Percentiles rank a stretch among this genome's conserved stretches.
phyloP scores from a whole-genome alignment of 2,113 vertebrate species.

The Oreochromis spilurus region DNA sequence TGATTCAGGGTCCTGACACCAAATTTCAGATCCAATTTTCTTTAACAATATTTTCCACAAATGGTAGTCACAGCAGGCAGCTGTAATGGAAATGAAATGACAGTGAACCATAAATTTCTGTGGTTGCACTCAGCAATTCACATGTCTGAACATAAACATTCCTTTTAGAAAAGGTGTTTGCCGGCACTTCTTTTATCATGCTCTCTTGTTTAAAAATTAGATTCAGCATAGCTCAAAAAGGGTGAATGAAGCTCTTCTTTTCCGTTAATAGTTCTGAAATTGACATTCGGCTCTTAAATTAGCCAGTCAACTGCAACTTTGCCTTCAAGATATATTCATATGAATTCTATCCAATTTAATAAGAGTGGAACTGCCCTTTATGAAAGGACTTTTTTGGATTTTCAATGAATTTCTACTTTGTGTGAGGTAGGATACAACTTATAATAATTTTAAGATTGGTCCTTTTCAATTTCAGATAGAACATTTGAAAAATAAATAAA shows the following conservation, averaged over 20 bases:
- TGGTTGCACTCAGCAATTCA: not conserved
- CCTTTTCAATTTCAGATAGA: not conserved
- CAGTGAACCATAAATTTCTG: not conserved
- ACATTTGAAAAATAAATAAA: not conserved
- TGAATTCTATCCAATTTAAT: not conserved
- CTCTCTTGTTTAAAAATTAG: not conserved
- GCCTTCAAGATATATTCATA: not conserved
- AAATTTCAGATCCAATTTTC: slow-evolving; percentile 20
- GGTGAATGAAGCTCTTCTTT: not conserved
- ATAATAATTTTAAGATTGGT: not conserved
- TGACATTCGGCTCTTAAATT: not conserved
- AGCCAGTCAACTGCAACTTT: not conserved
- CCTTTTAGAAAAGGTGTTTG: not conserved
- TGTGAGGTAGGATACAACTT: not conserved
- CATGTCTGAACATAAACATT: not conserved
- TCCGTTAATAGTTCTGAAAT: not conserved
- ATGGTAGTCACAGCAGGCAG: not conserved
- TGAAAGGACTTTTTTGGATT: not conserved
- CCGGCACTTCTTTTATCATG: not conserved
- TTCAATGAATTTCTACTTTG: not conserved
- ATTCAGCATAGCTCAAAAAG: not conserved
- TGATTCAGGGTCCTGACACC: not conserved
- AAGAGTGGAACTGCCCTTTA: not conserved
- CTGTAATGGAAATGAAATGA: slow-evolving; percentile 20
- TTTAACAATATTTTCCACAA: slow-evolving; percentile 13